phyloP scores from a whole-genome alignment of 1,140 invertebrate species.

The Trichonephila clavipes region DNA sequence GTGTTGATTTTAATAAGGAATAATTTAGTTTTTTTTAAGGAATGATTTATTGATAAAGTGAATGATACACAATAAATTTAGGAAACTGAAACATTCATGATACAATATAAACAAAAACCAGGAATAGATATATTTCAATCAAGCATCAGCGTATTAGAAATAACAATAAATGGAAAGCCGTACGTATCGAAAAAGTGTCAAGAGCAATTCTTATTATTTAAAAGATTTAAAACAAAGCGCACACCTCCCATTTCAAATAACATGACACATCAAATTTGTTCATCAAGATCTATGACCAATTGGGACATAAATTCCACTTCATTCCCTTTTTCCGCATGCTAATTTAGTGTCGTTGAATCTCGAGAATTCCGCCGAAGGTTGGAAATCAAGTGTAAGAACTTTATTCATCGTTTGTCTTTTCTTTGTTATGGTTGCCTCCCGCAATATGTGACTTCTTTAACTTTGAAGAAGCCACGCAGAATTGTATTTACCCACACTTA shows the following conservation, averaged over 20 bases:
- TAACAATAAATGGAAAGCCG: neutral
- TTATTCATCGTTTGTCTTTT: slow-evolving; percentile 17
- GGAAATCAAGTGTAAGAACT: slow-evolving; percentile 8
- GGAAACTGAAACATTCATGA: too few relatives aligned
- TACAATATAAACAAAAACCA: too few relatives aligned
- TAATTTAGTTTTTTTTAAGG: too few relatives aligned
- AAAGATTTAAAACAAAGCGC: neutral
- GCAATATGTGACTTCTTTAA: neutral
- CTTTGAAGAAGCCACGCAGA: neutral
- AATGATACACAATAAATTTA: too few relatives aligned
- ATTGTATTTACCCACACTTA: slow-evolving; percentile 41
- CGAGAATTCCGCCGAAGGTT: neutral
- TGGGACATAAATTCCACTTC: neutral
- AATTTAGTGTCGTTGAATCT: neutral
- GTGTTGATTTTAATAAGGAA: too few relatives aligned
- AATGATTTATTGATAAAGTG: too few relatives aligned
- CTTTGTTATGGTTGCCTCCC: neutral
- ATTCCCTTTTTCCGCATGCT: neutral
- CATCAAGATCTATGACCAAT: neutral
- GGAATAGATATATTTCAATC: too few relatives aligned
- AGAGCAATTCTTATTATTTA: too few relatives aligned
- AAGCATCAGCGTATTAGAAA: too few relatives aligned
- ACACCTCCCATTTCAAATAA: neutral
- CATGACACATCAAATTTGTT: neutral
- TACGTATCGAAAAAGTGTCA: neutral